Percentiles rank a stretch among this genome's conserved stretches.
Evolutionary conservation across 2,888 invertebrate species (phyloP).

Genomic region (Hydropsyche betteni): DNA sequence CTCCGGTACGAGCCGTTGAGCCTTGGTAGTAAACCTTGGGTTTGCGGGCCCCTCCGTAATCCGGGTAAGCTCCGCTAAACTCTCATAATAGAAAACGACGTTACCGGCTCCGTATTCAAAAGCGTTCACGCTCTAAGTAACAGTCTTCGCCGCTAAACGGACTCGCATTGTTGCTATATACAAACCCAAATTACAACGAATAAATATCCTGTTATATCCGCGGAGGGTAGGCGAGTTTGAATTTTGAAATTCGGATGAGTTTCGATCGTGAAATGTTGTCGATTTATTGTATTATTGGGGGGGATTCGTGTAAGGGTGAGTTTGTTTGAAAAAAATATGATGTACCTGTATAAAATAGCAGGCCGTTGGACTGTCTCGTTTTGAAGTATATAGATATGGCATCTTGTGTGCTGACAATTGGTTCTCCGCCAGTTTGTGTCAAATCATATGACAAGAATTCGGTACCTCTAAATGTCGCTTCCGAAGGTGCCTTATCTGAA

Average conservation of each 20-base stretch:
- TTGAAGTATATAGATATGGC: slow-evolving; percentile 92
- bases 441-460: slow-evolving; percentile 93
- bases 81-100: slow-evolving; percentile 39
- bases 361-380: slow-evolving; percentile 88
- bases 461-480: slow-evolving; percentile 91
- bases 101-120: slow-evolving; percentile 30
- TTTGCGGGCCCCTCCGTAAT: slow-evolving; percentile 25
- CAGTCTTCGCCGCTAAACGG: neutral
- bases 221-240: too few species aligned
- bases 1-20: slow-evolving; percentile 16
- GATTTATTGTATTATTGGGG: too few species aligned
- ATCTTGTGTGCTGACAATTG: slow-evolving; percentile 90
- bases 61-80: slow-evolving; percentile 36
- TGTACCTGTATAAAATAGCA: slow-evolving; percentile 91
- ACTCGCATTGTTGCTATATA: too few species aligned
- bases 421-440: slow-evolving; percentile 84
- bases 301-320: too few species aligned
- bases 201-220: too few species aligned
- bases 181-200: too few species aligned
- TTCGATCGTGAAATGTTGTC: too few species aligned
- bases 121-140: slow-evolving; percentile 29
- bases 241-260: too few species aligned
- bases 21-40: slow-evolving; percentile 13
- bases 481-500: slow-evolving; percentile 91
- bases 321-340: too few species aligned